Evolutionary conservation across 1,140 invertebrate genomes (phyloP).

Genomic region (Eupeodes corollae): DNA sequence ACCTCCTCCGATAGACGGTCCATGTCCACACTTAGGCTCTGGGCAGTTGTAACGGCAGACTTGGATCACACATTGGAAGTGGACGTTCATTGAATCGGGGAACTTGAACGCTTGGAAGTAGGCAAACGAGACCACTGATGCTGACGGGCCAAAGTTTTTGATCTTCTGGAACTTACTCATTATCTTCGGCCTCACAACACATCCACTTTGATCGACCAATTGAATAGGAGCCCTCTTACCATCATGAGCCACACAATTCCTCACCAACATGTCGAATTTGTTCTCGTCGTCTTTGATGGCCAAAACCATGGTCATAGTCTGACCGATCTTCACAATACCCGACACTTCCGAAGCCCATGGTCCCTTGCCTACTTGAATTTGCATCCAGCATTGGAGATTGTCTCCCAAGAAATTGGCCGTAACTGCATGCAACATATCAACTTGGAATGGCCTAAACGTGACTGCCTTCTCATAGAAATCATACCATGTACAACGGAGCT

Average conservation of each 20-base stretch:
- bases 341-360: conserved; percentile 91
- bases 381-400: conserved; percentile 93
- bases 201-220: conserved; percentile 82
- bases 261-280: conserved; percentile 89
- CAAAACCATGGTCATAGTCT: conserved; percentile 92
- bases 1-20: conserved; percentile 45
- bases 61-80: conserved; percentile 94
- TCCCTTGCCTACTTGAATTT: conserved; percentile 88
- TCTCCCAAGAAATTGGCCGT: conserved; percentile 90
- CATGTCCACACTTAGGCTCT: conserved; percentile 69
- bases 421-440: conserved; percentile 87
- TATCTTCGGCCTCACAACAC: conserved; percentile 83
- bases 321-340: conserved; percentile 88
- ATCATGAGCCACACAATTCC: conserved; percentile 89
- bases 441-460: conserved; percentile 85
- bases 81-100: conserved; percentile 93
- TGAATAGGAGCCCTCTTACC: conserved; percentile 86
- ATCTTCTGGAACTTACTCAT: conserved; percentile 94
- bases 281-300: conserved; percentile 92
- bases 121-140: conserved; percentile 85
- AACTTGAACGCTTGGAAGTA: conserved; percentile 96
- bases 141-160: conserved; percentile 87
- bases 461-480: conserved; percentile 92
- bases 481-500: conserved; percentile 85
- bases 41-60: conserved; percentile 88